These are phyloP conservation scores for Onthophagus sagittarius DNA, from an alignment of 2,888 invertebrate genomes.

Conservation along the genomic window DNA sequence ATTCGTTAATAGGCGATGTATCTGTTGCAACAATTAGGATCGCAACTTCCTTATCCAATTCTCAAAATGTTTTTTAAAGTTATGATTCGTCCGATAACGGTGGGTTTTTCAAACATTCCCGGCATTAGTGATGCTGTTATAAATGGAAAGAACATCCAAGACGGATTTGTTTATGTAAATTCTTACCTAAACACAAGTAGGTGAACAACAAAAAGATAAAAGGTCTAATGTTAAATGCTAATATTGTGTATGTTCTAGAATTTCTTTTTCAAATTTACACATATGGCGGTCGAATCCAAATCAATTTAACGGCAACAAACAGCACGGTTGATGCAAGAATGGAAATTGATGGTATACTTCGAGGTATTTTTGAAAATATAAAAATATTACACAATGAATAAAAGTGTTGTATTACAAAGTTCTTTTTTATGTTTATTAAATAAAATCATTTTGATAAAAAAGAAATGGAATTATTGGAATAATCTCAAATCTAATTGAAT, in stretches of 20 bases:
- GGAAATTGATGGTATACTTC: not conserved
- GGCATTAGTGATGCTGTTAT: not conserved
- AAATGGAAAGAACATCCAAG: not conserved
- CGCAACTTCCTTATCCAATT: not conserved
- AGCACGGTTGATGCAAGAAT: not conserved
- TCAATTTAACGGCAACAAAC: not conserved
- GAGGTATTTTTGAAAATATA: not conserved
- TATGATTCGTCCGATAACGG: not conserved
- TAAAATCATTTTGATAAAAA: too few species aligned
- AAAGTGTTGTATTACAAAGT: too few species aligned
- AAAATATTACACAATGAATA: not conserved
- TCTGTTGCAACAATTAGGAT: not conserved
- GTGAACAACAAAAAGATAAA: not conserved
- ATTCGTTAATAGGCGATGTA: not conserved
- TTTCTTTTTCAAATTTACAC: constrained; percentile 4
- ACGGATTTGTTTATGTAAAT: constrained; percentile 3
- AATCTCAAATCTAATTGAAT: too few species aligned
- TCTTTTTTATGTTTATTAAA: too few species aligned
- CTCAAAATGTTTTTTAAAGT: not conserved
- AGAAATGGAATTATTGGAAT: too few species aligned
- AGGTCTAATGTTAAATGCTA: too few species aligned
- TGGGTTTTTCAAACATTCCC: constrained; percentile 6
- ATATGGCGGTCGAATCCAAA: not conserved
- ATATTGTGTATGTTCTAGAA: not conserved
- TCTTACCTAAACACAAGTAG: not conserved